Evolutionary conservation across 2,888 invertebrate species (phyloP).

Genomic region (Epirrhoe alternata): DNA sequence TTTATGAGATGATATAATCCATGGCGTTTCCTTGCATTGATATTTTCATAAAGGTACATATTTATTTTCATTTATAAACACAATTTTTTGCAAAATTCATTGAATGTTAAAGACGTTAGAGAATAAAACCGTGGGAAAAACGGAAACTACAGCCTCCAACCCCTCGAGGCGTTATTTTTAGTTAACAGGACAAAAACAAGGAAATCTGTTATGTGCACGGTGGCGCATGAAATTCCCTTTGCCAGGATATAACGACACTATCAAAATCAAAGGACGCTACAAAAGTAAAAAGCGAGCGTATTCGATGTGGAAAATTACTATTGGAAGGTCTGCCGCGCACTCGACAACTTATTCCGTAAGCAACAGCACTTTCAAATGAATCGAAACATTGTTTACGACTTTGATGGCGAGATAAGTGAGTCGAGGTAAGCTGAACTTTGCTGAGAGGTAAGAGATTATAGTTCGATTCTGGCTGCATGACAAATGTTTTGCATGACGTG

Average conservation of each 20-base stretch:
- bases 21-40: too few species aligned
- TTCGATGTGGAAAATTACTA: constrained; percentile 50
- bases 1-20: too few species aligned
- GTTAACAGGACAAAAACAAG: constrained; percentile 31
- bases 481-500: too few species aligned
- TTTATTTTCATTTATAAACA: too few species aligned
- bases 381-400: not conserved
- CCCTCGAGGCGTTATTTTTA: constrained; percentile 15
- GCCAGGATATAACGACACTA: constrained; percentile 48
- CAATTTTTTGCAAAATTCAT: too few species aligned
- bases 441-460: too few species aligned
- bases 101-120: too few species aligned
- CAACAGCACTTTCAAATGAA: not conserved
- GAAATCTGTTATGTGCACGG: constrained; percentile 43
- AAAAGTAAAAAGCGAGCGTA: constrained; percentile 47
- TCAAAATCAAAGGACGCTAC: constrained; percentile 50
- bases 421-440: too few species aligned
- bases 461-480: too few species aligned
- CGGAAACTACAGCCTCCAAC: not conserved
- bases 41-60: too few species aligned
- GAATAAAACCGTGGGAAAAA: too few species aligned
- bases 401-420: too few species aligned
- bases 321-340: constrained; percentile 34
- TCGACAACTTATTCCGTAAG: constrained; percentile 19
- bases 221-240: constrained; percentile 49